Percentiles rank a stretch among this genome's conserved stretches.
Conservation (phyloP, 2,888 invertebrate genomes). For the Gasteruption jaculator region DNA sequence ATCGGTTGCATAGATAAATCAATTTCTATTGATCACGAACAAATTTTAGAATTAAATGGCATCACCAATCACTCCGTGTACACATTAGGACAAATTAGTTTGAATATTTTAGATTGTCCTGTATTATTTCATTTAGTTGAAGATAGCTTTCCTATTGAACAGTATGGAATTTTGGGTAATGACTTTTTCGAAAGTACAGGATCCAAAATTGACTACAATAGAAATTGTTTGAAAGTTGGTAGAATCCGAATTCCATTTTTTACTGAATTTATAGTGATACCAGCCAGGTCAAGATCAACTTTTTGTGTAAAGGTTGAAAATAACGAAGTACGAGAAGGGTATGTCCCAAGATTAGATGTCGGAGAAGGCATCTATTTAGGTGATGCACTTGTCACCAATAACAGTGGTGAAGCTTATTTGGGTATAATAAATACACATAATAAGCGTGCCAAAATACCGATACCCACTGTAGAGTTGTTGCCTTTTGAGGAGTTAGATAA, state of each 20-base stretch:
- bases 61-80: neutral
- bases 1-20: neutral
- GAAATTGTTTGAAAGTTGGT: no score
- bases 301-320: constrained; percentile 11
- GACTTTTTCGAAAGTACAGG: neutral
- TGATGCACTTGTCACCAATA: constrained; percentile 12
- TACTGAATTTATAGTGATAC: neutral
- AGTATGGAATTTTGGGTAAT: neutral
- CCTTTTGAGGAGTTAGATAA: no score
- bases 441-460: no score
- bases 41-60: neutral
- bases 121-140: constrained; percentile 1
- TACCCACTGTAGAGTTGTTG: no score
- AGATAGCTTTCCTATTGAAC: neutral
- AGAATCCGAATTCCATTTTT: neutral
- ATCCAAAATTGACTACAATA: no score
- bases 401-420: constrained; percentile 6
- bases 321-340: constrained; percentile 7
- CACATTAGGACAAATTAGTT: neutral
- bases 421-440: constrained; percentile 7
- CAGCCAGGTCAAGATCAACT: neutral
- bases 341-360: constrained; percentile 5
- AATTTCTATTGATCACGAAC: neutral
- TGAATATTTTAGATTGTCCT: neutral
- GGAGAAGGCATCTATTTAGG: constrained; percentile 13